Evolutionary conservation across 2,113 vertebrate genomes (phyloP), one percentile per base, ranked within the genome.

Genomic region (Anhinga anhinga): DNA sequence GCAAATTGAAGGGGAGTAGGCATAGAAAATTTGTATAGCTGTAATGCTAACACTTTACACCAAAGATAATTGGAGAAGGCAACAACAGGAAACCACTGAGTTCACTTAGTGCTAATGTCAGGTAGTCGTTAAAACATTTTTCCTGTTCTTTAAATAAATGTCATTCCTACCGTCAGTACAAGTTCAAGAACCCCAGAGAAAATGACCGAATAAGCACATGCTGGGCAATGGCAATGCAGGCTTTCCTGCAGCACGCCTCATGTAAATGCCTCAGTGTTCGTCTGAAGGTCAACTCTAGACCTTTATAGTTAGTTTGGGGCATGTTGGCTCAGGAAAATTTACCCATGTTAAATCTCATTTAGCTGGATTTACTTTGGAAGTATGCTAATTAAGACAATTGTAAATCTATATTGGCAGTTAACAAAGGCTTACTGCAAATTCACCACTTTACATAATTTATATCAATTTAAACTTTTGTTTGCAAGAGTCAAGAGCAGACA

Each of bases 61-160:
- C 96, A 97, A 97, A 97, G 96, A 97, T 90, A 94, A 96, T 36
- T 92, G 87, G 74, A 96, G 82, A 96, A 96, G 63, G 71, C 78
- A 86, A 56, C 83, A 89, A 86, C 67, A 80, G 63, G 62, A 93
- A 88, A 78, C 62, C 79, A 70, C n/a, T 27, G 89, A 92, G 91
- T 96, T 97, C 82, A 52, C 63, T 85, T 94, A 93, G 52, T 88
- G 66, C 66, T 87, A 47, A 83, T 30, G 42, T 77, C 89, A 91
- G 74, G 87, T 91, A 81, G 93, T 58, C 2, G 3, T 85, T 82
- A 96, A 81, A 88, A 78, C 50, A 70, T 82, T 95, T 95, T 95
- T 93, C 74, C 67, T 94, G n/a, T 93, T 95, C 66, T 95, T 93
- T 85, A 73, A 80, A 91, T 88, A 29, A 89, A 93, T 90, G 70